Conservation (phyloP, 2,888 invertebrate species). For the Cyaniris semiargus region DNA sequence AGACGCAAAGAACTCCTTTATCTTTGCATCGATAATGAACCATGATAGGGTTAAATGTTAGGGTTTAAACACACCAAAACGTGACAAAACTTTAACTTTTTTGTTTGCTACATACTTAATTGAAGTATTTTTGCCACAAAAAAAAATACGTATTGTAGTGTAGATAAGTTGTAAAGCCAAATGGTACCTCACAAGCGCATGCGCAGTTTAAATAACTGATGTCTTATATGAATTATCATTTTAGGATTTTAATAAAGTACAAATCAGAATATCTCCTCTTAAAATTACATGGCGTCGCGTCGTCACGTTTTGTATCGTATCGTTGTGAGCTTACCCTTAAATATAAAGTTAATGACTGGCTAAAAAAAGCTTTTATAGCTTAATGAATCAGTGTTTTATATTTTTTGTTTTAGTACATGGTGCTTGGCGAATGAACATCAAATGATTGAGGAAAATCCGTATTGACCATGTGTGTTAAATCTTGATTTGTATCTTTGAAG, state of each 20-base stretch:
- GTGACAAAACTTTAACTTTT: too few relatives aligned
- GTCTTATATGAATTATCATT: too few relatives aligned
- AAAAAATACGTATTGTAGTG: too few relatives aligned
- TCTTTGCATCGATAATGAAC: background rate
- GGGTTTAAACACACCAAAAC: too few relatives aligned
- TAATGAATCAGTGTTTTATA: background rate
- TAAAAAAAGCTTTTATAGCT: background rate
- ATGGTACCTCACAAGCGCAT: too few relatives aligned
- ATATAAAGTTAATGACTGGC: background rate
- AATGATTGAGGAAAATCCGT: background rate
- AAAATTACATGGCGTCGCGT: background rate
- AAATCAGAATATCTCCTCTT: too few relatives aligned
- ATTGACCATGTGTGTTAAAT: background rate
- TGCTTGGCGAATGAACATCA: background rate
- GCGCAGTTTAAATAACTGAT: too few relatives aligned
- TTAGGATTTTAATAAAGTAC: too few relatives aligned
- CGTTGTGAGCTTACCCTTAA: background rate
- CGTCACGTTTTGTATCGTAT: background rate
- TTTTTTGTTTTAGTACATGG: background rate
- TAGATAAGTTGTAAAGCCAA: too few relatives aligned
- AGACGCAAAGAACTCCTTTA: background rate
- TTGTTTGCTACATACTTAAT: too few relatives aligned
- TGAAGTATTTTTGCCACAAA: too few relatives aligned
- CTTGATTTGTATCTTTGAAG: background rate
- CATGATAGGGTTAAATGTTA: background rate